These are phyloP conservation scores for Idris sp. DNA, from an alignment of 1,140 invertebrate genomes.

Conservation along the genomic window DNA sequence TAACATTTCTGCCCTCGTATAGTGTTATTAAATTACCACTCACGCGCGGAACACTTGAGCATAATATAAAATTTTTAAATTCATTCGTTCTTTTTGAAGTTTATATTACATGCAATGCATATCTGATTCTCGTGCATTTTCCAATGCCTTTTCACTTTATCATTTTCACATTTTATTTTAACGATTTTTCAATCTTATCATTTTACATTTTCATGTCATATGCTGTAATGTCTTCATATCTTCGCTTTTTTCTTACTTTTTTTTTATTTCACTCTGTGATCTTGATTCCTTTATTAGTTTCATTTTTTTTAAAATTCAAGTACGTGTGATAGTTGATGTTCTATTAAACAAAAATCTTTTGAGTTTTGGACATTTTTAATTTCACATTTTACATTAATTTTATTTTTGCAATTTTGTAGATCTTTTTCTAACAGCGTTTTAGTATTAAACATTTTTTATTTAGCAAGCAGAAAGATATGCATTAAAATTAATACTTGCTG, in stretches of 20 bases:
- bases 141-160: constrained; percentile 10
- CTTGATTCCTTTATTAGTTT: constrained; percentile 16
- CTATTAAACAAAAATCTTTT: no score
- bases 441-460: no score
- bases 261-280: not conserved
- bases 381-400: no score
- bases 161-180: constrained; percentile 21
- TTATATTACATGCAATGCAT: constrained; percentile 13
- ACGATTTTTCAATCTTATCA: constrained; percentile 41
- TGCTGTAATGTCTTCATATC: constrained; percentile 21
- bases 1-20: constrained; percentile 16
- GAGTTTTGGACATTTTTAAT: no score
- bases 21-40: constrained; percentile 14
- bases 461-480: no score
- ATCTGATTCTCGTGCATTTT: constrained; percentile 19
- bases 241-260: constrained; percentile 1
- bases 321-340: no score
- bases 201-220: constrained; percentile 25
- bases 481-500: no score
- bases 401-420: no score
- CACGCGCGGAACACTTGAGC: not conserved
- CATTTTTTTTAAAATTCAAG: not conserved
- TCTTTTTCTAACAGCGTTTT: no score
- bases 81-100: constrained; percentile 15
- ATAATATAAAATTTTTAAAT: constrained; percentile 17